Evolutionary conservation across 2,888 invertebrate genomes (phyloP).

Genomic region (Lordiphosa fenestrarum): DNA sequence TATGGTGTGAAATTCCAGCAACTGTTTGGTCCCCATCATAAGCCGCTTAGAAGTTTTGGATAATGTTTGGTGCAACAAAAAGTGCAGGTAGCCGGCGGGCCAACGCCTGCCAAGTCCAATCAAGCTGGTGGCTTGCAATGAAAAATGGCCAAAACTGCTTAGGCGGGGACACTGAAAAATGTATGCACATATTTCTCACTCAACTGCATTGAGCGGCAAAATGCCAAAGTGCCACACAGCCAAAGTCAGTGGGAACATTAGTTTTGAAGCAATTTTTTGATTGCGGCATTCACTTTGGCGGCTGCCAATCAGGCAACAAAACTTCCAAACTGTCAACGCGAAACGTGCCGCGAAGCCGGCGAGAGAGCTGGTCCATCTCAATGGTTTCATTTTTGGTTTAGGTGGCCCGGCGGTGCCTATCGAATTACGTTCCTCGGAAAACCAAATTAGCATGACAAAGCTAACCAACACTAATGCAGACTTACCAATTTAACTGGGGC

Average conservation of each 20-base stretch:
- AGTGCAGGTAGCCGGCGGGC: too few relatives aligned
- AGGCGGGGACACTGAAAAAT: conserved; percentile 16
- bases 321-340: conserved; percentile 58
- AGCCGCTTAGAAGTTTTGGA: conserved; percentile 1
- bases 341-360: conserved; percentile 32
- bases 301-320: conserved; percentile 53
- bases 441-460: conserved; percentile 59
- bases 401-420: too few relatives aligned
- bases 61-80: too few relatives aligned
- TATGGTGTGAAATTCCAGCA: conserved; percentile 22
- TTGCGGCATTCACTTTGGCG: conserved; percentile 49
- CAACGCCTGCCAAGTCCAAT: background rate
- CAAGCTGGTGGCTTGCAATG: conserved; percentile 8
- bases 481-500: too few relatives aligned
- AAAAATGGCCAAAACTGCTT: conserved; percentile 30
- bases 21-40: too few relatives aligned
- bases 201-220: conserved; percentile 62
- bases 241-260: conserved; percentile 25
- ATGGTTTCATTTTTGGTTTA: too few relatives aligned
- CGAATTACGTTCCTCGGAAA: conserved; percentile 13
- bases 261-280: conserved; percentile 28
- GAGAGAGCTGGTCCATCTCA: too few relatives aligned
- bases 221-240: conserved; percentile 30
- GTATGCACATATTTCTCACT: conserved; percentile 37
- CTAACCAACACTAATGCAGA: conserved; percentile 35